Percentiles rank a stretch among this genome's conserved stretches.
Conservation (phyloP, 2,888 invertebrate species). For the Athalia circularis region DNA sequence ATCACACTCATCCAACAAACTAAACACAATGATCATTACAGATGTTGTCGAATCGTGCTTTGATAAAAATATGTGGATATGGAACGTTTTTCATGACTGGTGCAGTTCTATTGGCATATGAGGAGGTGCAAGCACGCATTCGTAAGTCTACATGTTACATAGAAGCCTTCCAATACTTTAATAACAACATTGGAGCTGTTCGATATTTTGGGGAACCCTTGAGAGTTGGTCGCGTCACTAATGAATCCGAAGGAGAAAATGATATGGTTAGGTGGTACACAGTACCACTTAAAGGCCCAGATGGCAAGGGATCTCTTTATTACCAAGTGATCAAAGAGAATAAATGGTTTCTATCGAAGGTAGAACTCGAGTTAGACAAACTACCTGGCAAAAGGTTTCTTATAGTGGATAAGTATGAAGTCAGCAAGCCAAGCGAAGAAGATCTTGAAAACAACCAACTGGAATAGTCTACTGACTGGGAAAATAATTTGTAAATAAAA, state of each 20-base stretch:
- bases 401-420: conserved; percentile 2
- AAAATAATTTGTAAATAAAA: background rate
- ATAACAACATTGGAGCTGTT: conserved; percentile 16
- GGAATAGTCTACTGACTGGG: background rate
- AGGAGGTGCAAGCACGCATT: conserved; percentile 12
- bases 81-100: conserved; percentile 8
- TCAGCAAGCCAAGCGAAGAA: background rate
- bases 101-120: background rate
- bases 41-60: conserved; percentile 16
- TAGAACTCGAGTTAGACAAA: conserved; percentile 35
- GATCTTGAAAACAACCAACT: background rate
- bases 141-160: conserved; percentile 31
- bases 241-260: conserved; percentile 2
- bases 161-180: conserved; percentile 17
- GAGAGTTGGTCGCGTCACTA: conserved; percentile 2
- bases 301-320: conserved; percentile 18
- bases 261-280: conserved; percentile 21
- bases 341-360: conserved; percentile 12
- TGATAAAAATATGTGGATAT: conserved; percentile 12
- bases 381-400: conserved; percentile 26
- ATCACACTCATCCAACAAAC: background rate
- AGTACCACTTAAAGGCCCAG: conserved; percentile 23
- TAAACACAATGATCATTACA: conserved; percentile 1
- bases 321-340: conserved; percentile 12
- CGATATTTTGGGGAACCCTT: conserved; percentile 31